These are phyloP conservation scores for Latrodectus geometricus DNA, from an alignment of 1,140 invertebrate species.

Conservation along the genomic window DNA sequence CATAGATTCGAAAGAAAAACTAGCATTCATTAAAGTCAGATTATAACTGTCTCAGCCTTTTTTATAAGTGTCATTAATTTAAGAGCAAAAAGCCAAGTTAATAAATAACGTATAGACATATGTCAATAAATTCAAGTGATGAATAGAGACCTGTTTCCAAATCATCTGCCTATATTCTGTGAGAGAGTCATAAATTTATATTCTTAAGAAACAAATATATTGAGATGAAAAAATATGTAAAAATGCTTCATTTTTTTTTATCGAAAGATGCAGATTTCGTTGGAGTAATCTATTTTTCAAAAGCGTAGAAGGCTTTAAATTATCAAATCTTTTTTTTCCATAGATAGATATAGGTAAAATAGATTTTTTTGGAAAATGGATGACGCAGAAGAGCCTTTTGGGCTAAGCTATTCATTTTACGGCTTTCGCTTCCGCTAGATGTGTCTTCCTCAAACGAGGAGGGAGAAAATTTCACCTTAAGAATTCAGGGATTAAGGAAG, in stretches of 20 bases:
- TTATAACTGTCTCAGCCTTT: too few species aligned
- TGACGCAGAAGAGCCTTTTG: conserved; percentile 37
- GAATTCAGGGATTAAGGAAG: conserved; percentile 30
- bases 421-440: conserved; percentile 33
- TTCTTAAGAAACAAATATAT: not conserved
- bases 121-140: too few species aligned
- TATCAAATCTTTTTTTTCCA: conserved; percentile 34
- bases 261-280: conserved; percentile 43
- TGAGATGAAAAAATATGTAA: conserved; percentile 40
- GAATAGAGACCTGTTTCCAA: too few species aligned
- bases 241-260: conserved; percentile 9
- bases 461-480: conserved; percentile 20
- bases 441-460: conserved; percentile 7
- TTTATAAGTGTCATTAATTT: too few species aligned
- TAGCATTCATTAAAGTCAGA: too few species aligned
- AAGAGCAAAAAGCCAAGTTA: too few species aligned
- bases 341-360: conserved; percentile 27
- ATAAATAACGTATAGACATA: too few species aligned
- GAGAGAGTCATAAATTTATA: too few species aligned
- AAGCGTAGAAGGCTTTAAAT: conserved; percentile 20
- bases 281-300: conserved; percentile 3
- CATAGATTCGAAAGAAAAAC: too few species aligned
- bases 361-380: conserved; percentile 49
- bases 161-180: too few species aligned
- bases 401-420: conserved; percentile 58